Evolutionary conservation across 2,113 vertebrate species (phyloP), one percentile per base, ranked within the genome.

Genomic region (Larimichthys polyactis): DNA sequence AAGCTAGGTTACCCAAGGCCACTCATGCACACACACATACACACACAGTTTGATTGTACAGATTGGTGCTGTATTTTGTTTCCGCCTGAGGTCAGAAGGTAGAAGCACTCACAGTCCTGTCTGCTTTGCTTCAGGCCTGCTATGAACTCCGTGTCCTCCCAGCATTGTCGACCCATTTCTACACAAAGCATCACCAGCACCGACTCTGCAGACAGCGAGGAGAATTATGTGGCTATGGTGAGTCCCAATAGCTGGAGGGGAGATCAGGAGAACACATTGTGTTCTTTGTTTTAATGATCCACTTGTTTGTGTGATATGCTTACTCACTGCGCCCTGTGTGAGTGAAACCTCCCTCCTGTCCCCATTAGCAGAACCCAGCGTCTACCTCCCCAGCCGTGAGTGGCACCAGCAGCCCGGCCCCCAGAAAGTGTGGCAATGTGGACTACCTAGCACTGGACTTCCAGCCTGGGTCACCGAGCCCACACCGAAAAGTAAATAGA

Each of bases 111-210:
- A 81, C 57, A 29, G 36, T 48, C 17, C 52, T 58, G 11, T 77
- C 19, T 85, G 43, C 90, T 89, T 63, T 83, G 4, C 88, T 93
- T 16, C 93, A 99, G 98, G 90, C 95, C 96, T 70, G 90, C 89
- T 44, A 95, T 97, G 94, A 97, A 96, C 57, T 94, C 96, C 8
- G 93, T 96, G 88, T 96, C 97, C 17, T 95, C 97, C 43, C 97
- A 97, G 77, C 97, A 96, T 87, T 99, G 97, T 87, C 97, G 98
- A 66, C 98, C 98, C 57, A 96, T 97, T 92, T 99, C 98, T 84
- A 98, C 97, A n/a, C 98, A 99, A 91, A 99, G 98, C 94, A 97
- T 99, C 95, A 99, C 98, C 96, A 99, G 98, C 96, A 99, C 98
- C 1, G 98, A 99, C 94, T 99, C 98, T 0, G 97, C 97, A 86